Evolutionary conservation across 2,888 invertebrate species (phyloP).

Genomic region (Allacma fusca): DNA sequence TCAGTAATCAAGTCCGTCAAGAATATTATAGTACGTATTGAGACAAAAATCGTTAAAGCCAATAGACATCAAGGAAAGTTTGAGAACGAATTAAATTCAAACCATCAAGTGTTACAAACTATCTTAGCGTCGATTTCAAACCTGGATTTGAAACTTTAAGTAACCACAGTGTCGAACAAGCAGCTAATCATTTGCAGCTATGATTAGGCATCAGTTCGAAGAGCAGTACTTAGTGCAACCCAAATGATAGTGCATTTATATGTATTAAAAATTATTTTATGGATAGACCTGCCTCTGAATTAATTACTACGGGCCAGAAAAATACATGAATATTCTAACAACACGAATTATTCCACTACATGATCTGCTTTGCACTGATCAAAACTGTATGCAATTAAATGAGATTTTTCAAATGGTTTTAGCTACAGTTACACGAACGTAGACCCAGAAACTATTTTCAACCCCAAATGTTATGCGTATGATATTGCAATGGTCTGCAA

Average conservation of each 20-base stretch:
- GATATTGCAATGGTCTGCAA: not conserved
- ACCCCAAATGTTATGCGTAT: slow-evolving; percentile 7
- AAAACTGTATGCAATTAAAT: not conserved
- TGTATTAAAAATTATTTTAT: not conserved
- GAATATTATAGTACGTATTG: not conserved
- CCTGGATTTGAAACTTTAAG: not conserved
- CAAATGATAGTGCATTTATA: not conserved
- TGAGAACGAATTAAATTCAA: not conserved
- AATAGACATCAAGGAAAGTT: not conserved
- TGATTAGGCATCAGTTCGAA: slow-evolving; percentile 7
- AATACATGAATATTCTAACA: slow-evolving; percentile 1
- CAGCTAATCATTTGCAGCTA: not conserved
- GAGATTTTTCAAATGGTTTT: not conserved
- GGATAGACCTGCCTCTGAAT: not conserved
- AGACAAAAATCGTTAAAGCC: not conserved
- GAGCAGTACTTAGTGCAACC: not conserved
- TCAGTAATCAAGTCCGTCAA: slow-evolving; percentile 18
- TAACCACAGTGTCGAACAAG: not conserved
- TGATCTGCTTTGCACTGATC: not conserved
- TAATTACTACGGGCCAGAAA: not conserved
- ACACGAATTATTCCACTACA: not conserved
- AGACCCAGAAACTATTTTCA: slow-evolving; percentile 27
- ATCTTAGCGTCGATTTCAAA: not conserved
- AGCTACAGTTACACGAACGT: not conserved
- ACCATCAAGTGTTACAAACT: not conserved